A percentile compares a stretch with the other conserved stretches of the same genome.
phyloP scores from a whole-genome alignment of 2,797 vertebrate species.

The Hoplostethus atlanticus region DNA sequence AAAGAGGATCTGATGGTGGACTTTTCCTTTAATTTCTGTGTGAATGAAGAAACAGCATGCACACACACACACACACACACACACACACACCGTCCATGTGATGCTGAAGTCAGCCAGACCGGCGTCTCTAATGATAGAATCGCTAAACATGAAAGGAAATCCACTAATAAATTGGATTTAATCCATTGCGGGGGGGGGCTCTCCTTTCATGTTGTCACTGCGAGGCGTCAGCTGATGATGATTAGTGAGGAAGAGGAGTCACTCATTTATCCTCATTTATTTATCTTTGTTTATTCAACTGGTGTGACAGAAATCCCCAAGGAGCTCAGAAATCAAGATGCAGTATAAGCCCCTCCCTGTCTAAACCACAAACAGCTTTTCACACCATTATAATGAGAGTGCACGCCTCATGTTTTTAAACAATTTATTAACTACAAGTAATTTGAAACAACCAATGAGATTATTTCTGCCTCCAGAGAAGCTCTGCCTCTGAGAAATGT shows the following conservation, averaged over 20 bases:
- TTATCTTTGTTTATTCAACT: neutral
- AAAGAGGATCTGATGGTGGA: no score
- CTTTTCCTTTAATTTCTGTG: neutral
- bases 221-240: neutral
- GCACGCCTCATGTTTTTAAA: no score
- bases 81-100: neutral
- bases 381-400: no score
- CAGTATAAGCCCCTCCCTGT: no score
- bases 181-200: slow-evolving; percentile 33
- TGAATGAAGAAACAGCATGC: neutral
- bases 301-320: neutral
- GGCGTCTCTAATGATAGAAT: neutral
- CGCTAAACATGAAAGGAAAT: slow-evolving; percentile 1
- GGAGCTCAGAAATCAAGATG: neutral
- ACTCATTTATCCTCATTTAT: slow-evolving; percentile 38
- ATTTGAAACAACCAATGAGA: no score
- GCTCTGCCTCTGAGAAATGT: no score
- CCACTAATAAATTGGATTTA: slow-evolving; percentile 1
- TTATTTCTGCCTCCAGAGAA: no score
- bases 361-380: no score
- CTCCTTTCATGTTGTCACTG: slow-evolving; percentile 17
- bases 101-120: no score
- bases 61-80: no score
- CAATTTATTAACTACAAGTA: no score
- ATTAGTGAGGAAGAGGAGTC: no score